phyloP scores from a whole-genome alignment of 2,113 vertebrate genomes.

The Bufo bufo region DNA sequence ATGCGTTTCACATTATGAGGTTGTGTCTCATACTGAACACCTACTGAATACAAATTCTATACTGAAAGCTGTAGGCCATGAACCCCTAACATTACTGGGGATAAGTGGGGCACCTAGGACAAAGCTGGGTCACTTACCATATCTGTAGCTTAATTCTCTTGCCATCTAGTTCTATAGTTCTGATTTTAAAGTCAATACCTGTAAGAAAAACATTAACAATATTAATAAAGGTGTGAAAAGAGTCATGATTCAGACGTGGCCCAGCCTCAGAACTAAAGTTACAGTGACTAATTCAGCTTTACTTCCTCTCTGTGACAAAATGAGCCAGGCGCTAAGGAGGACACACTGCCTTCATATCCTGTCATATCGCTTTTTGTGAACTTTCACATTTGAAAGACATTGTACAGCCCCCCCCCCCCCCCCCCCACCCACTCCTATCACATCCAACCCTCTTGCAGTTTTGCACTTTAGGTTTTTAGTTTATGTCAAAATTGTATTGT shows the following conservation, averaged over 20 bases:
- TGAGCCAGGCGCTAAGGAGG: not conserved
- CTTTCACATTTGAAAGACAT: no score
- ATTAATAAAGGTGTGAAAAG: not conserved
- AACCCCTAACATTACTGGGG: not conserved
- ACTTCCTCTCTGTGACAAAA: not conserved
- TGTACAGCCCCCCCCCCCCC: no score
- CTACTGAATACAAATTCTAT: no score
- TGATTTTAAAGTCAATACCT: constrained; percentile 98
- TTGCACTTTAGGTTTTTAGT: no score
- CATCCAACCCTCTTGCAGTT: no score
- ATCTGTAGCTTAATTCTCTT: constrained; percentile 98
- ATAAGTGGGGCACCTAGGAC: not conserved
- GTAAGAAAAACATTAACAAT: constrained; percentile 57
- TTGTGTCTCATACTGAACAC: no score
- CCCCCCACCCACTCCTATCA: no score
- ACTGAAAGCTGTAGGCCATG: no score
- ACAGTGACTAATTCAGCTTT: not conserved
- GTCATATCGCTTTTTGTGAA: no score
- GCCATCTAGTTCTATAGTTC: constrained; percentile 95
- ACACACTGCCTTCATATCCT: not conserved
- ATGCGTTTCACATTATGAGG: no score
- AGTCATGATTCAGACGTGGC: not conserved
- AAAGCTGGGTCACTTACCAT: constrained; percentile 77
- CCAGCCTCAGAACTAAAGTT: no score
- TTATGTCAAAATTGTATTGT: no score